Evolutionary conservation across 1,140 invertebrate species (phyloP).

Genomic region (Choristoneura fumiferana): DNA sequence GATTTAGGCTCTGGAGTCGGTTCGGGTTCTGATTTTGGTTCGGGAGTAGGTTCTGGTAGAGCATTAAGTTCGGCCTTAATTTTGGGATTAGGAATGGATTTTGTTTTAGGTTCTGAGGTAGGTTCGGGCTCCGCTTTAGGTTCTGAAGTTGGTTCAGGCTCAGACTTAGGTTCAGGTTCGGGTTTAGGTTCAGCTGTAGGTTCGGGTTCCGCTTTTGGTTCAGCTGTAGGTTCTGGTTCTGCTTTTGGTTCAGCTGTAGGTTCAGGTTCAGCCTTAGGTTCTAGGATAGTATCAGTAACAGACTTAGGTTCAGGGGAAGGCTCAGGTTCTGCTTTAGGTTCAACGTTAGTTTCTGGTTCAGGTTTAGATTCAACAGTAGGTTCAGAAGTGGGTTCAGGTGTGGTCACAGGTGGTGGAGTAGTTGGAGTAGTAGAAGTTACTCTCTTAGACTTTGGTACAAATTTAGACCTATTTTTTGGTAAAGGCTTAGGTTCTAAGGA

Average conservation of each 20-base stretch:
- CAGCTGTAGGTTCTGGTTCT: slow-evolving; percentile 49
- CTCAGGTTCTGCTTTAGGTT: slow-evolving; percentile 56
- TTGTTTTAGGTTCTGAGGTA: slow-evolving; percentile 62
- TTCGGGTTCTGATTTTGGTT: slow-evolving; percentile 40
- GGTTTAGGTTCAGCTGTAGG: slow-evolving; percentile 33
- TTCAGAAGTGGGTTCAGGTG: slow-evolving; percentile 39
- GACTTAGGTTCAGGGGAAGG: slow-evolving; percentile 52
- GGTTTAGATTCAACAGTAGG: slow-evolving; percentile 44
- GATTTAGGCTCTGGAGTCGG: slow-evolving; percentile 61
- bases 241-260: slow-evolving; percentile 49
- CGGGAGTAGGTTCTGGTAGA: slow-evolving; percentile 20
- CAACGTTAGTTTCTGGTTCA: slow-evolving; percentile 60
- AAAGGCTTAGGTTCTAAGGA: slow-evolving; percentile 55
- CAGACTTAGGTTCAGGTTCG: slow-evolving; percentile 45
- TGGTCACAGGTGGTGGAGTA: slow-evolving; percentile 71
- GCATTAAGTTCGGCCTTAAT: no score
- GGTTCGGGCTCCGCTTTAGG: slow-evolving; percentile 61
- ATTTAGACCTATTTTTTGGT: slow-evolving; percentile 9
- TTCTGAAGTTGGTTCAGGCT: slow-evolving; percentile 67
- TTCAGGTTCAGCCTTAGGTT: slow-evolving; percentile 69
- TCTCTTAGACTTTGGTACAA: slow-evolving; percentile 61
- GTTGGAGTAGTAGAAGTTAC: slow-evolving; percentile 56
- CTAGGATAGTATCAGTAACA: slow-evolving; percentile 62
- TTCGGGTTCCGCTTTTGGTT: slow-evolving; percentile 50
- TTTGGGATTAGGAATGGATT: slow-evolving; percentile 41